phyloP scores from a whole-genome alignment of 2,113 vertebrate genomes.

The Tinamus guttatus region DNA sequence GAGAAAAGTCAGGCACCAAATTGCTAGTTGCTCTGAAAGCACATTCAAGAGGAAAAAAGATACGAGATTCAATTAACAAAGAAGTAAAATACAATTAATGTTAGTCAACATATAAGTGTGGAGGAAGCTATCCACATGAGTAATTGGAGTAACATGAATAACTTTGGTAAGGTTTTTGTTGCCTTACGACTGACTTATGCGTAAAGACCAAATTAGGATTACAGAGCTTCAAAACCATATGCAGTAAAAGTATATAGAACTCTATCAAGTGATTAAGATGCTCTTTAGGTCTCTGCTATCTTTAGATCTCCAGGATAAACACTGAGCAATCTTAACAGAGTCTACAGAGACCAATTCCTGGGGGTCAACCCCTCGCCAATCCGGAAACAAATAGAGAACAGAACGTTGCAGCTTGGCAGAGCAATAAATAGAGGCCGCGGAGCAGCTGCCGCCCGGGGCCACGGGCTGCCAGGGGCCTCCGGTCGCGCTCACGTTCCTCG shows the following conservation, averaged over 20 bases:
- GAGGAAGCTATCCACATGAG: neutral
- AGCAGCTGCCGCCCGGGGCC: neutral
- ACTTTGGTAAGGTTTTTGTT: neutral
- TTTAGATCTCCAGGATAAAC: neutral
- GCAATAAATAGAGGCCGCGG: neutral
- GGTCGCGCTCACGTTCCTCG: no score
- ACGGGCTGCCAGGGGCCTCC: no score
- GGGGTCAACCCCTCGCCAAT: neutral
- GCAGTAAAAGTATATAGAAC: neutral
- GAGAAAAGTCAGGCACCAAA: no score
- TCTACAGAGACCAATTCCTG: neutral
- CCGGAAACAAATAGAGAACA: neutral
- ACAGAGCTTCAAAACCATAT: neutral
- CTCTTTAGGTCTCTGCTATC: no score
- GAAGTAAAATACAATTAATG: no score
- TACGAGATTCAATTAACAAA: no score
- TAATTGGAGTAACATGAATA: neutral
- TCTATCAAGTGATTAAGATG: neutral
- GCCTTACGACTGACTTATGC: neutral
- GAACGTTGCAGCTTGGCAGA: neutral
- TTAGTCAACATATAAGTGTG: no score
- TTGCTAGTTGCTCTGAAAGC: no score
- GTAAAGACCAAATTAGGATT: neutral
- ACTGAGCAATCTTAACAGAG: neutral
- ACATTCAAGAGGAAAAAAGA: no score